phyloP scores from a whole-genome alignment of 2,888 invertebrate species.

The Dysmachus trigonus region DNA sequence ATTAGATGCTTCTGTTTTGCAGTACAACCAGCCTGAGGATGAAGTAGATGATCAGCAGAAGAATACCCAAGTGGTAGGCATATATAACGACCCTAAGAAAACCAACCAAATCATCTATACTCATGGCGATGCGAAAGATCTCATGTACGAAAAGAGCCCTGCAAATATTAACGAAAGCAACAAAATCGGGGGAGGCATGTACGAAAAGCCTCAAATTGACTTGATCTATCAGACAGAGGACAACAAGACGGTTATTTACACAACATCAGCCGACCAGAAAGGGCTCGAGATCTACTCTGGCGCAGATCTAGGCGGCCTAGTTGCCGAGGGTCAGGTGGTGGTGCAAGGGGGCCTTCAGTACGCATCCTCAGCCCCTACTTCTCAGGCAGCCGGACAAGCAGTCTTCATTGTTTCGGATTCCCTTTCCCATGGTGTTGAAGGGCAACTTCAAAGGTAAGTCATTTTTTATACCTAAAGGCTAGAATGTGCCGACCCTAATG shows the following conservation, averaged over 20 bases:
- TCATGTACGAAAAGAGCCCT: slow-evolving; percentile 52
- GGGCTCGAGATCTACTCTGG: slow-evolving; percentile 74
- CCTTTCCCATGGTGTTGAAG: slow-evolving; percentile 60
- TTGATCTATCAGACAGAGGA: slow-evolving; percentile 82
- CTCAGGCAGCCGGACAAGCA: slow-evolving; percentile 58
- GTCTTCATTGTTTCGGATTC: slow-evolving; percentile 63
- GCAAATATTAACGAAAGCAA: slow-evolving; percentile 24
- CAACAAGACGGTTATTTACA: slow-evolving; percentile 85
- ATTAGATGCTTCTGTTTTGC: slow-evolving; percentile 61
- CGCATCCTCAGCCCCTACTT: slow-evolving; percentile 58
- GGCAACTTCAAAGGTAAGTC: slow-evolving; percentile 64
- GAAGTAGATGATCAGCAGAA: slow-evolving; percentile 43
- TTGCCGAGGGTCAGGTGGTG: slow-evolving; percentile 64
- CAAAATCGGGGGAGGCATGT: slow-evolving; percentile 47
- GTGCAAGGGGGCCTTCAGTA: slow-evolving; percentile 63
- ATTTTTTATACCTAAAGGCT: neutral
- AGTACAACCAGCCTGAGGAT: slow-evolving; percentile 60
- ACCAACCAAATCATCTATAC: slow-evolving; percentile 65
- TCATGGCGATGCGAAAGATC: slow-evolving; percentile 64
- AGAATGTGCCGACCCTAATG: neutral
- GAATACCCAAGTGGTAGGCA: slow-evolving; percentile 57
- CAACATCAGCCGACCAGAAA: slow-evolving; percentile 79
- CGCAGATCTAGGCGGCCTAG: slow-evolving; percentile 61
- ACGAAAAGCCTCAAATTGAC: slow-evolving; percentile 70
- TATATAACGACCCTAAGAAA: slow-evolving; percentile 62